phyloP scores from a whole-genome alignment of 2,888 invertebrate species.

The Aleiodes alternator region DNA sequence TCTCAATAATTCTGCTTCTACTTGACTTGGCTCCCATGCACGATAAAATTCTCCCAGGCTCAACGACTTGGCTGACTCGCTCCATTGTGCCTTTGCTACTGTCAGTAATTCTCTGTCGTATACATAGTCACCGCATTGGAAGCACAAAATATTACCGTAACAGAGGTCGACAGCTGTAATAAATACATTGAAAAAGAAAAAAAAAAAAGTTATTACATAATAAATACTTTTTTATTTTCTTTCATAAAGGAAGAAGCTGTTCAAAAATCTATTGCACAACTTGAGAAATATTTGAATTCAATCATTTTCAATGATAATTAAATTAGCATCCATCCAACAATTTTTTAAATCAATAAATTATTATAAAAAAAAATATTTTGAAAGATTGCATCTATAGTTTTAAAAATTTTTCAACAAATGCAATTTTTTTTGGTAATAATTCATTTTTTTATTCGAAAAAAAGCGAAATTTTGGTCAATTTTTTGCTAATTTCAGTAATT shows the following conservation, averaged over 20 bases:
- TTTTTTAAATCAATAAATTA: too few relatives aligned
- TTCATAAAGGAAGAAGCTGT: not conserved
- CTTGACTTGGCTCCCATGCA: constrained; percentile 87
- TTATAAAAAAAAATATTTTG: too few relatives aligned
- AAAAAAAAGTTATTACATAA: not conserved
- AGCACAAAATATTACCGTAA: constrained; percentile 93
- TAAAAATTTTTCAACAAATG: too few relatives aligned
- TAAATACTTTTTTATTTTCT: not conserved
- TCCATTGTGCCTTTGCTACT: constrained; percentile 72
- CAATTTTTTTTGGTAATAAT: too few relatives aligned
- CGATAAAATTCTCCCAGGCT: constrained; percentile 73
- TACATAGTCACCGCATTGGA: constrained; percentile 93
- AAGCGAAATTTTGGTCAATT: too few relatives aligned
- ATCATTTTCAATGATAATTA: too few relatives aligned
- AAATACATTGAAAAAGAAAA: constrained; percentile 1
- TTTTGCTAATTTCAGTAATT: too few relatives aligned
- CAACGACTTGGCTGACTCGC: constrained; percentile 72
- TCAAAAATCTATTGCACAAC: not conserved
- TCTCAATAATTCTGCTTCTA: constrained; percentile 85
- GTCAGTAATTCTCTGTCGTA: constrained; percentile 84
- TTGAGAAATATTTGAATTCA: not conserved
- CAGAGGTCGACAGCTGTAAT: constrained; percentile 86
- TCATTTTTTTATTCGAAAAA: too few relatives aligned
- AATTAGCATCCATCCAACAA: too few relatives aligned
- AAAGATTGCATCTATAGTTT: too few relatives aligned